Evolutionary conservation across 2,888 invertebrate species (phyloP).

Genomic region (Cosmia trapezina): DNA sequence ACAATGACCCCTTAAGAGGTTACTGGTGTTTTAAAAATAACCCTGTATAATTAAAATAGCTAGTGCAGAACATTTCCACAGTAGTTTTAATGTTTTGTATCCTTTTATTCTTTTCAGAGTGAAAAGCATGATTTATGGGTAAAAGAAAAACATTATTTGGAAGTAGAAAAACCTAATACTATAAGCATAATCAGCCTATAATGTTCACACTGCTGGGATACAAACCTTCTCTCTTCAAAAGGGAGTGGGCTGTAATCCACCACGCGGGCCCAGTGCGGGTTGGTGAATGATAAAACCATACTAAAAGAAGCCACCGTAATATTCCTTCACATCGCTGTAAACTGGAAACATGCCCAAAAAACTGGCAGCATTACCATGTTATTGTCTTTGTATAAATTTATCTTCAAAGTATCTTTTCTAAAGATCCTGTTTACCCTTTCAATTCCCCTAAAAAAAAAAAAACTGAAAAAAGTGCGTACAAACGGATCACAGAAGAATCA

Average conservation of each 20-base stretch:
- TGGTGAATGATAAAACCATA: no score
- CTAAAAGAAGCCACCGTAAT: not conserved
- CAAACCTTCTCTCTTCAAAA: no score
- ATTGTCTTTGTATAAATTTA: not conserved
- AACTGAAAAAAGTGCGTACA: conserved; percentile 59
- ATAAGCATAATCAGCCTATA: no score
- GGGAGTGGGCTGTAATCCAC: no score
- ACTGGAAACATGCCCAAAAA: not conserved
- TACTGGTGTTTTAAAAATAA: no score
- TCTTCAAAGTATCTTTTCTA: not conserved
- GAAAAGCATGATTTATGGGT: no score
- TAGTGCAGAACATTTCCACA: not conserved
- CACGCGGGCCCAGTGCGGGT: no score
- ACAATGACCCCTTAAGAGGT: no score
- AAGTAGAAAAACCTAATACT: no score
- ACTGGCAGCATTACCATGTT: not conserved
- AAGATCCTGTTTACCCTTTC: conserved; percentile 55
- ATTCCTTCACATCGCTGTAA: not conserved
- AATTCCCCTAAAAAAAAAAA: conserved; percentile 57
- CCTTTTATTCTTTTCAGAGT: not conserved
- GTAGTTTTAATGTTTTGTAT: not conserved
- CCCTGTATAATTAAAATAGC: no score
- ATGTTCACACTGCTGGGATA: no score
- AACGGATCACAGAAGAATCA: conserved; percentile 69
- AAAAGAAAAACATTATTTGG: no score